These are phyloP conservation scores for Colletes gigas DNA, from an alignment of 1,140 invertebrate genomes.

Conservation along the genomic window DNA sequence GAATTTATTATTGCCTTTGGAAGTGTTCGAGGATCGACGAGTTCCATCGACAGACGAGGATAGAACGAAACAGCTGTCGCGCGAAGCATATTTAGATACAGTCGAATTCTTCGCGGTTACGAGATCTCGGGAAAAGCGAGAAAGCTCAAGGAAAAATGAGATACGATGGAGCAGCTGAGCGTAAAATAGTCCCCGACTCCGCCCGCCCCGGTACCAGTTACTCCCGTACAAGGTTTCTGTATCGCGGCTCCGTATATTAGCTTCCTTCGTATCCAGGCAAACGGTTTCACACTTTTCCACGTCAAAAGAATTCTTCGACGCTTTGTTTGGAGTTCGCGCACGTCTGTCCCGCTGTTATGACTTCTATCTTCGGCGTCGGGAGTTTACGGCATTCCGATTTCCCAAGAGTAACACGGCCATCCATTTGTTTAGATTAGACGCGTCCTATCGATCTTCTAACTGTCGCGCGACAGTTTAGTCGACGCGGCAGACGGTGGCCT, in stretches of 20 bases:
- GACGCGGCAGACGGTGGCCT: too few relatives aligned
- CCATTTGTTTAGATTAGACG: too few relatives aligned
- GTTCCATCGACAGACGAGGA: too few relatives aligned
- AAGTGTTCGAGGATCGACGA: too few relatives aligned
- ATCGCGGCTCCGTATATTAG: constrained; percentile 30
- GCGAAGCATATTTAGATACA: constrained; percentile 18
- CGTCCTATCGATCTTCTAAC: too few relatives aligned
- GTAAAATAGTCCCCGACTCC: constrained; percentile 72
- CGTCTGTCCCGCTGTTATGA: neutral
- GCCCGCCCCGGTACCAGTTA: constrained; percentile 32
- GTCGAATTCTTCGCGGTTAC: constrained; percentile 53
- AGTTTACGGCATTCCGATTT: too few relatives aligned
- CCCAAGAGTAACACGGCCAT: too few relatives aligned
- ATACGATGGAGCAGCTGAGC: constrained; percentile 77
- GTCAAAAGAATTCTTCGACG: constrained; percentile 10
- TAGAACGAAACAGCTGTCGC: constrained; percentile 34
- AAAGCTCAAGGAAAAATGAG: constrained; percentile 73
- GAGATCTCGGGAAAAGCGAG: constrained; percentile 52
- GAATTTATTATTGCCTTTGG: too few relatives aligned
- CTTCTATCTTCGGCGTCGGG: neutral
- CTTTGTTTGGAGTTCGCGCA: neutral
- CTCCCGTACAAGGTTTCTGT: constrained; percentile 14
- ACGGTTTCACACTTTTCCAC: neutral
- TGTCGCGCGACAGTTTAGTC: too few relatives aligned
- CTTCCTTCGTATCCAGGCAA: constrained; percentile 17